phyloP scores from a whole-genome alignment of 2,888 invertebrate species.

The Sinotaia quadrata region DNA sequence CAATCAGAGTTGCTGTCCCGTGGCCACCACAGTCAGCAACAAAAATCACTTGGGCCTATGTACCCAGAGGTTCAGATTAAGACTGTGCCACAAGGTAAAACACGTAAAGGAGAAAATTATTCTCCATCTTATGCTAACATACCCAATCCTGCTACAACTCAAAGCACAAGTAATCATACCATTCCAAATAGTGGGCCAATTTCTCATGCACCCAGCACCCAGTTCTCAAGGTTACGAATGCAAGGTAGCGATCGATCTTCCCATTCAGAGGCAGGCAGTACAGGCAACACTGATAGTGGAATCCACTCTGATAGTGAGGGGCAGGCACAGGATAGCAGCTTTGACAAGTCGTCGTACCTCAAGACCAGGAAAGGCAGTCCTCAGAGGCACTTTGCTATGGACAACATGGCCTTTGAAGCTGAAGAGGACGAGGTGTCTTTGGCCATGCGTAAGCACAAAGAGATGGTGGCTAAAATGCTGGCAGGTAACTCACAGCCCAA shows the following conservation, averaged over 20 bases:
- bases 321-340: constrained; percentile 3
- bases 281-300: constrained; percentile 40
- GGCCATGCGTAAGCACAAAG: constrained; percentile 46
- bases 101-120: neutral
- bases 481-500: constrained; percentile 12
- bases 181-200: neutral
- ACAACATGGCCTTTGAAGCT: constrained; percentile 36
- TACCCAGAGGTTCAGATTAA: constrained; percentile 25
- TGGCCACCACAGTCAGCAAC: too few relatives aligned
- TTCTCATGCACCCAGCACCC: constrained; percentile 7
- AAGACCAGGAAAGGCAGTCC: neutral
- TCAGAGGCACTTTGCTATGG: constrained; percentile 20
- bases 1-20: neutral
- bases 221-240: constrained; percentile 23
- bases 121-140: neutral
- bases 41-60: too few relatives aligned
- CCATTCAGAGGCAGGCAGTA: constrained; percentile 32
- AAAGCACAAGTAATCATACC: neutral
- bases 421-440: constrained; percentile 35
- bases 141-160: neutral
- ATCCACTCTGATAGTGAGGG: constrained; percentile 38
- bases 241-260: constrained; percentile 41
- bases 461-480: constrained; percentile 42
- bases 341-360: constrained; percentile 6
- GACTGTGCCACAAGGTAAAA: neutral